Evolutionary conservation across 2,797 vertebrate species (phyloP).

Genomic region (Dromococcyx pavoninus): DNA sequence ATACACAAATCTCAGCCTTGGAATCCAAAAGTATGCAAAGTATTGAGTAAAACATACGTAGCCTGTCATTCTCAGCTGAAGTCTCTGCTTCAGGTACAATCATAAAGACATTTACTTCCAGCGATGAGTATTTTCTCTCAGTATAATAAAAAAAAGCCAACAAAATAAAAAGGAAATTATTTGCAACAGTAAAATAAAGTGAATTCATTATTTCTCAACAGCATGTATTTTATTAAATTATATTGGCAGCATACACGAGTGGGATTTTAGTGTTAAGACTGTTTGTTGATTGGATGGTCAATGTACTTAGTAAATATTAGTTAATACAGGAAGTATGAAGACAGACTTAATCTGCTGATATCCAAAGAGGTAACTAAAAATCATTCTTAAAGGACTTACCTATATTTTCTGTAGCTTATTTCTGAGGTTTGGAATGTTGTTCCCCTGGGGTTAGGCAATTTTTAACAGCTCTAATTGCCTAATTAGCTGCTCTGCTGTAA

Average conservation of each 20-base stretch:
- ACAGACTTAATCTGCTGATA: background rate
- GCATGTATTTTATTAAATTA: background rate
- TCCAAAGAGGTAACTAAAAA: background rate
- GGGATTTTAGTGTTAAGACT: background rate
- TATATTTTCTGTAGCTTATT: background rate
- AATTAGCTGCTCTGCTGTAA: slow-evolving; percentile 2
- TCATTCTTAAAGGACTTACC: background rate
- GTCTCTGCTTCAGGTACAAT: background rate
- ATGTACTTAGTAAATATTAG: background rate
- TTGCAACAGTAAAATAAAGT: background rate
- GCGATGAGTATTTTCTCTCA: background rate
- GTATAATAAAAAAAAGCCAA: background rate
- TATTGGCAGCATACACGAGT: background rate
- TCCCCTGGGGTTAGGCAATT: background rate
- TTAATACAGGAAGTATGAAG: background rate
- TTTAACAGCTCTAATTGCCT: slow-evolving; percentile 6
- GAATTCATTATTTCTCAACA: background rate
- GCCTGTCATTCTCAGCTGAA: background rate
- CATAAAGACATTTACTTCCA: background rate
- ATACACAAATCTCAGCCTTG: background rate
- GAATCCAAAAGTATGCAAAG: background rate
- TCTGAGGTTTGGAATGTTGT: background rate
- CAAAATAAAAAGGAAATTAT: background rate
- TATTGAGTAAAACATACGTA: background rate
- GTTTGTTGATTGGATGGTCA: background rate